phyloP scores from a whole-genome alignment of 2,113 vertebrate species.

The Zosterops japonicus region DNA sequence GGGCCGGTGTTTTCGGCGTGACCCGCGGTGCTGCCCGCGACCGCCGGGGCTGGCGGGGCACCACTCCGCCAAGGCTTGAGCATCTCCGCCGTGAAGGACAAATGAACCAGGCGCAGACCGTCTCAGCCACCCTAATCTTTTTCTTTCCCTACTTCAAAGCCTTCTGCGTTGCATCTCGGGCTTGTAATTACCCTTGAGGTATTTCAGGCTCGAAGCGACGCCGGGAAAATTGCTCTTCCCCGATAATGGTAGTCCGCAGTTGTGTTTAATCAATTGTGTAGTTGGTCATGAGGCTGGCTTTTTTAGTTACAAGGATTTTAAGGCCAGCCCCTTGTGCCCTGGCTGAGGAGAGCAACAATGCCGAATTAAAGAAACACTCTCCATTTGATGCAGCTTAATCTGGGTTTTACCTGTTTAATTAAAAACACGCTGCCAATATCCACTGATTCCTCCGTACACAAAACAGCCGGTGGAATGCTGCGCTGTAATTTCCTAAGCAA shows the following conservation, averaged over 20 bases:
- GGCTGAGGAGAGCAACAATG: constrained; percentile 50
- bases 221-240: constrained; percentile 73
- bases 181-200: constrained; percentile 82
- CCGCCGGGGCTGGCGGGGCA: constrained; percentile 33
- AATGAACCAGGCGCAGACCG: constrained; percentile 63
- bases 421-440: constrained; percentile 61
- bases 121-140: constrained; percentile 74
- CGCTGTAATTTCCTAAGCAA: constrained; percentile 55
- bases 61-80: constrained; percentile 32
- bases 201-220: constrained; percentile 77
- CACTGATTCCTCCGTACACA: constrained; percentile 33
- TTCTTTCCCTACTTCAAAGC: constrained; percentile 79
- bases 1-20: constrained; percentile 44
- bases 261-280: constrained; percentile 81
- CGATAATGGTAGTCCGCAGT: constrained; percentile 75
- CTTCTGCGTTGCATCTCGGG: constrained; percentile 58
- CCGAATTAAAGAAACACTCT: constrained; percentile 67
- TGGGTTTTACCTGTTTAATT: constrained; percentile 73
- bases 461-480: constrained; percentile 54
- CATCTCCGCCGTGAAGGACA: constrained; percentile 67
- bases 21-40: constrained; percentile 70
- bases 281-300: constrained; percentile 76
- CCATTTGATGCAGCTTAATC: constrained; percentile 68
- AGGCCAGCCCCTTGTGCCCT: constrained; percentile 42
- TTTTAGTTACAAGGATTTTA: constrained; percentile 70